Conservation (phyloP, 2,888 invertebrate genomes). For the Argyresthia albistria region DNA sequence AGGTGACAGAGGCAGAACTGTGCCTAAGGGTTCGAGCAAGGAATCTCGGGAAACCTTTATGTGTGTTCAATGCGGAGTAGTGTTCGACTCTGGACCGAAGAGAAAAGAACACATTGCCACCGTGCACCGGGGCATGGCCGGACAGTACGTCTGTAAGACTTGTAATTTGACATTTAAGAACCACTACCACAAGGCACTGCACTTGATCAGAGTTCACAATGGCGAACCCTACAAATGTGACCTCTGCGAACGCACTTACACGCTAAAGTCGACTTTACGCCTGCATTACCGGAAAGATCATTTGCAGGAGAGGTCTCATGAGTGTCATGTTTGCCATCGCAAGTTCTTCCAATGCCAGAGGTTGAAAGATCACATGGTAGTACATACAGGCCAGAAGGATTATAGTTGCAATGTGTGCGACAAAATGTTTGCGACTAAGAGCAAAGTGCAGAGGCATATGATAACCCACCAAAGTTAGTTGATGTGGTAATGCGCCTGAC, state of each 20-base stretch:
- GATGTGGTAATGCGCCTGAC: too few relatives aligned
- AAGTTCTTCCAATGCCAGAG: conserved; percentile 59
- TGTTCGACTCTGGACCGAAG: conserved; percentile 50
- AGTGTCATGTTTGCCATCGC: conserved; percentile 59
- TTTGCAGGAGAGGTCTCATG: conserved; percentile 52
- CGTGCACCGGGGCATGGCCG: conserved; percentile 56
- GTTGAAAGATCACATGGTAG: conserved; percentile 58
- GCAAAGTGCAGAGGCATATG: conserved; percentile 54
- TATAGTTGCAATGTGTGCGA: conserved; percentile 75
- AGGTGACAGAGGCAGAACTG: too few relatives aligned
- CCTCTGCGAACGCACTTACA: conserved; percentile 56
- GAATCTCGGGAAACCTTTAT: conserved; percentile 35
- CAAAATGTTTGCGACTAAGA: conserved; percentile 65
- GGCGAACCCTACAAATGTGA: conserved; percentile 55
- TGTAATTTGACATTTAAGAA: conserved; percentile 60
- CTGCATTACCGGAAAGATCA: conserved; percentile 56
- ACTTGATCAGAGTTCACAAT: conserved; percentile 59
- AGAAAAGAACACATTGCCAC: conserved; percentile 56
- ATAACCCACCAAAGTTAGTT: conserved; percentile 22
- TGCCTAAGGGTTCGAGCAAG: too few relatives aligned
- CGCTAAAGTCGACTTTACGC: conserved; percentile 48
- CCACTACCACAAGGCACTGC: conserved; percentile 57
- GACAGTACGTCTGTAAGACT: conserved; percentile 57
- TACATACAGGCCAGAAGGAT: conserved; percentile 63
- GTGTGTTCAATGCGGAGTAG: conserved; percentile 47